phyloP scores from a whole-genome alignment of 1,140 invertebrate species.

The Zaprionus capensis region DNA sequence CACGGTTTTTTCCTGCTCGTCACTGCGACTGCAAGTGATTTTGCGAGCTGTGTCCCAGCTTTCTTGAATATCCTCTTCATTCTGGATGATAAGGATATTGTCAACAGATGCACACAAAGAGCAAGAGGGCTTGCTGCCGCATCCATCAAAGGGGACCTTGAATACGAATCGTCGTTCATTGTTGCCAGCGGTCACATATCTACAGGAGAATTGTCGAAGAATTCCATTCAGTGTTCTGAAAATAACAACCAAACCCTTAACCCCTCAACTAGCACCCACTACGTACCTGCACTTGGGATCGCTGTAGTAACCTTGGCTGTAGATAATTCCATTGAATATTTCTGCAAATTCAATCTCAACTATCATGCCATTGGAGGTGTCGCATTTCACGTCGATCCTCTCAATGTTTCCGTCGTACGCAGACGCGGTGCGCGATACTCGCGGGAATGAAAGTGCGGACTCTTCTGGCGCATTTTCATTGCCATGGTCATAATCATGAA shows the following conservation, averaged over 20 bases:
- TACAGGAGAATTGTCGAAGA: conserved; percentile 56
- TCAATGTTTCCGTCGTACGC: conserved; percentile 82
- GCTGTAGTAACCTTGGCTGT: conserved; percentile 89
- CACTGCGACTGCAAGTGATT: conserved; percentile 86
- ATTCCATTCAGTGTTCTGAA: background rate
- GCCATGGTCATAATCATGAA: conserved; percentile 43
- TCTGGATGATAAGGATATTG: conserved; percentile 88
- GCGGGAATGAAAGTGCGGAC: conserved; percentile 42
- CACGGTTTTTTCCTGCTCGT: conserved; percentile 86
- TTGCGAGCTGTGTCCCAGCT: conserved; percentile 87
- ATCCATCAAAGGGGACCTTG: conserved; percentile 87
- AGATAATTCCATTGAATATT: conserved; percentile 89
- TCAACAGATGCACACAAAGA: conserved; percentile 87
- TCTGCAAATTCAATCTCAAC: conserved; percentile 88
- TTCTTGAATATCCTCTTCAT: conserved; percentile 87
- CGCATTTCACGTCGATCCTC: conserved; percentile 88
- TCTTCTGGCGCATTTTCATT: conserved; percentile 58
- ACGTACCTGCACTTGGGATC: conserved; percentile 88
- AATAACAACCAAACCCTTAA: background rate
- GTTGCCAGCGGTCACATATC: conserved; percentile 87
- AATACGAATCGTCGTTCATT: conserved; percentile 86
- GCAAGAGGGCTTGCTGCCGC: conserved; percentile 87
- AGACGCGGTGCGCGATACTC: conserved; percentile 54
- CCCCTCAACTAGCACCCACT: background rate
- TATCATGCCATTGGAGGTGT: conserved; percentile 85